A percentile compares a stretch with the other conserved stretches of the same genome.
Evolutionary conservation across 2,797 vertebrate species (phyloP).

Genomic region (Apodemus agrarius): DNA sequence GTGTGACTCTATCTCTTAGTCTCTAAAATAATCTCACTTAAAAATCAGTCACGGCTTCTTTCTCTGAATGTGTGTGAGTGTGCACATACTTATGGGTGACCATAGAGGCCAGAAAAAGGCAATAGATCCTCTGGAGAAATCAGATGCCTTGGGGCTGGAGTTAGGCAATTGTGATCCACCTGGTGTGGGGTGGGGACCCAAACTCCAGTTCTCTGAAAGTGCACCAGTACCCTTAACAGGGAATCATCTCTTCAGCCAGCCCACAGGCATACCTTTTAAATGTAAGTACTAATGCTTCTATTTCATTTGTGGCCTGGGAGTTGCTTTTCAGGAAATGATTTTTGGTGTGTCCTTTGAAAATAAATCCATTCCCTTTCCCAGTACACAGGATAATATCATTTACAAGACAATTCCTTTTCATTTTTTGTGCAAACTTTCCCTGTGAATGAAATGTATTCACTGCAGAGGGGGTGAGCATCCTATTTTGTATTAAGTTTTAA

Average conservation of each 20-base stretch:
- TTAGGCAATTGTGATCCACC: not conserved
- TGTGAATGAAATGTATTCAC: not conserved
- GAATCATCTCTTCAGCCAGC: not conserved
- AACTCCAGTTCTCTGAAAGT: not conserved
- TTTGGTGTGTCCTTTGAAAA: conserved; percentile 13
- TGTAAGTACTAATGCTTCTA: not conserved
- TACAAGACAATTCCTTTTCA: not conserved
- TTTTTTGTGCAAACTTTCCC: not conserved
- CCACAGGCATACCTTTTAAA: not conserved
- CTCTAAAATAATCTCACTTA: conserved; percentile 19
- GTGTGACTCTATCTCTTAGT: not conserved
- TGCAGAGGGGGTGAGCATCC: not conserved
- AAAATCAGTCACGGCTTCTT: conserved; percentile 7
- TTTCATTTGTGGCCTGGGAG: not conserved
- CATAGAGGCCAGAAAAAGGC: not conserved
- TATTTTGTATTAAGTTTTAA: not conserved
- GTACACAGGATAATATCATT: not conserved
- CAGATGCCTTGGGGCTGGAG: not conserved
- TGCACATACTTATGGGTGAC: not conserved
- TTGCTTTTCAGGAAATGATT: not conserved
- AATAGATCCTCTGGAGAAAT: no score
- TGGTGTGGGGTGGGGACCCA: not conserved
- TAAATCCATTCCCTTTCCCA: not conserved
- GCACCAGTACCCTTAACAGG: not conserved
- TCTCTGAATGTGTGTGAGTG: not conserved